Percentiles rank a stretch among this genome's conserved stretches.
These are phyloP conservation scores for Pollenia amentaria DNA, from an alignment of 2,888 invertebrate species.

Conservation along the genomic window DNA sequence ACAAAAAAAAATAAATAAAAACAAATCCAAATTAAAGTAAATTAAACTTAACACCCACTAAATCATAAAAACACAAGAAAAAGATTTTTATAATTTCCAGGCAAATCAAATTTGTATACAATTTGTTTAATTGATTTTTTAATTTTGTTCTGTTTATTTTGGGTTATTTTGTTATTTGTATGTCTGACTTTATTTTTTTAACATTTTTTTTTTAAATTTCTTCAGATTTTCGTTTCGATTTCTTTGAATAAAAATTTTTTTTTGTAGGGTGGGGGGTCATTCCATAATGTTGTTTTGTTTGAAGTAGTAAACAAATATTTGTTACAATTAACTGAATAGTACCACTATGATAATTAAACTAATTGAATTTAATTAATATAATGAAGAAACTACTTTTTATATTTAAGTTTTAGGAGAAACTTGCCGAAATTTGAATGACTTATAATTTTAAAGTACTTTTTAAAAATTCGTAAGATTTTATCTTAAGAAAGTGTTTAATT, in stretches of 20 bases:
- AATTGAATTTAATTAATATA: background rate
- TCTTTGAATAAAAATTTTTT: background rate
- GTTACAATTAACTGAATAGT: background rate
- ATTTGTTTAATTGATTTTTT: background rate
- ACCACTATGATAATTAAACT: background rate
- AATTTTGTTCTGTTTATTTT: background rate
- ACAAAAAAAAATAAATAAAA: too few relatives aligned
- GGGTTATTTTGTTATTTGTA: background rate
- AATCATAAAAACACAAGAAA: background rate
- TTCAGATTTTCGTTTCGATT: background rate
- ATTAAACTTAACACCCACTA: slow-evolving; percentile 1
- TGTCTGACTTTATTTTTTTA: background rate
- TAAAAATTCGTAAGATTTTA: too few relatives aligned
- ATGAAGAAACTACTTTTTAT: background rate
- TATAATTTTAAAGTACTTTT: too few relatives aligned
- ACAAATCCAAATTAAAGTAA: background rate
- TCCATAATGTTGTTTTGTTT: background rate
- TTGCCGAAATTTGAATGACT: too few relatives aligned
- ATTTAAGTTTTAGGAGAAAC: too few relatives aligned
- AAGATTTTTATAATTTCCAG: background rate
- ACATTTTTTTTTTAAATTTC: background rate
- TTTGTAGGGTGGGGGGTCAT: background rate
- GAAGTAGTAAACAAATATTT: slow-evolving; percentile 7
- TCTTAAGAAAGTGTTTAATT: too few relatives aligned
- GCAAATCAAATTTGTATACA: background rate